Base-by-base conservation (phyloP, 1,140 invertebrate genomes). In the Venturia canescens region DNA sequence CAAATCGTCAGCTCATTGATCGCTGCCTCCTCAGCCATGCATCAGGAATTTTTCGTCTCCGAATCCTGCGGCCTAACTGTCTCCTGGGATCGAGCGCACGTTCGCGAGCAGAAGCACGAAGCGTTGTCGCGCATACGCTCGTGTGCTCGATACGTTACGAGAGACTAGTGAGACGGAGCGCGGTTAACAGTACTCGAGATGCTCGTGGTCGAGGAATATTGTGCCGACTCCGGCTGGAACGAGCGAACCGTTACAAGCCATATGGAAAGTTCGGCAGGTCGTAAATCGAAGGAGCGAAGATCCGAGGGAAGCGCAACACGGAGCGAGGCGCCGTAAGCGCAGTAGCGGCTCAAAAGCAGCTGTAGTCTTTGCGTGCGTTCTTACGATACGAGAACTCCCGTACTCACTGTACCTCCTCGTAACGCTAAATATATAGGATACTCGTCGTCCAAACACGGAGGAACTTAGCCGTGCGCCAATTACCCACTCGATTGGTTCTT, bases 181-280 rank as follows among this genome's bases (percentile, higher is more conserved):
- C 27, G 50, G 18, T 21, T 80, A 80, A 80, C 79, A 80, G 79
- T 80, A 80, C 79, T 57, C 69, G 18, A 75, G 77, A 60, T 26
- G 63, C 16, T 60, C 63, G 18, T 71, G 34, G 31, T 53, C n/a
- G 50, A 44, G 38, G 72, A 81, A 70, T 87, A 85, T 84, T 85
- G 81, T 74, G 82, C 79, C 79, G 78, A 76, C n/a, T 75, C 76
- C 81, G 84, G 83, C 85, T 81, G 83, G 72, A 53, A 53, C 34
- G 80, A 72, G 66, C 50, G 66, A 50, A 85, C 87, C 87, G 87
- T 88, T 87, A 87, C 82, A 60, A 81, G 80, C 80, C 84, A 84
- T 85, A 85, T 83, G 83, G 85, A 85, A 86, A 87, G 85, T 86
- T 87, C 80, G 84, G 84, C 78, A 80, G 66, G 80, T 85, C 79